Evolutionary conservation across 2,113 vertebrate genomes (phyloP).

Genomic region (Zootoca vivipara): DNA sequence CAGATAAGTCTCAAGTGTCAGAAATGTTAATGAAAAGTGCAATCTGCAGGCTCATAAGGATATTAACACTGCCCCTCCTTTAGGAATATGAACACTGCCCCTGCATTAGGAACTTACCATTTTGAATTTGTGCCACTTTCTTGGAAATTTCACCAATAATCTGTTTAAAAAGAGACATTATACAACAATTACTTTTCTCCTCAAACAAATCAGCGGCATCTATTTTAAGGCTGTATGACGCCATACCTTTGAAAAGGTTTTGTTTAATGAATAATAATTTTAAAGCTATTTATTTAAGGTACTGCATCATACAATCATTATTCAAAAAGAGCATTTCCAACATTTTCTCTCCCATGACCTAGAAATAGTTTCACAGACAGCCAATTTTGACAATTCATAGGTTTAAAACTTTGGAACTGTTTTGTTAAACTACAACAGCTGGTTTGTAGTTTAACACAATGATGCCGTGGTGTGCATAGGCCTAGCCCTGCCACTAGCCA

Average conservation of each 20-base stretch:
- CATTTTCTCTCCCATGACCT: too few relatives aligned
- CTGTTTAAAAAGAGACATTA: conserved; percentile 66
- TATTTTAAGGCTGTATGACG: background rate
- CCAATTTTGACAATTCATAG: too few relatives aligned
- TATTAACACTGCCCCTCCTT: background rate
- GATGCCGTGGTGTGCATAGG: too few relatives aligned
- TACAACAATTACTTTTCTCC: conserved; percentile 7
- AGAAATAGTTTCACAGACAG: too few relatives aligned
- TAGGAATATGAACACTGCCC: background rate
- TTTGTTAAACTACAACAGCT: too few relatives aligned
- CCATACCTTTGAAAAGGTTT: background rate
- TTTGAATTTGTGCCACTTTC: conserved; percentile 98
- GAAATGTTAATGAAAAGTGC: background rate
- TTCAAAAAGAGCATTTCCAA: too few relatives aligned
- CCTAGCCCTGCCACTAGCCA: background rate
- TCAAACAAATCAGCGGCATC: background rate
- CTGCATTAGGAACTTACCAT: conserved; percentile 80
- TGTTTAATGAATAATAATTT: too few relatives aligned
- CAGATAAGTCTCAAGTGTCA: background rate
- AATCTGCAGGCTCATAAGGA: background rate
- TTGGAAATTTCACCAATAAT: conserved; percentile 99
- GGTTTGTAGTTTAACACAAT: too few relatives aligned
- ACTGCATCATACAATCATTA: too few relatives aligned
- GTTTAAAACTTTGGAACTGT: too few relatives aligned
- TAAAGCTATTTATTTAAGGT: too few relatives aligned